These are phyloP conservation scores for Chunga burmeisteri DNA, from an alignment of 2,113 vertebrate genomes.

Conservation along the genomic window DNA sequence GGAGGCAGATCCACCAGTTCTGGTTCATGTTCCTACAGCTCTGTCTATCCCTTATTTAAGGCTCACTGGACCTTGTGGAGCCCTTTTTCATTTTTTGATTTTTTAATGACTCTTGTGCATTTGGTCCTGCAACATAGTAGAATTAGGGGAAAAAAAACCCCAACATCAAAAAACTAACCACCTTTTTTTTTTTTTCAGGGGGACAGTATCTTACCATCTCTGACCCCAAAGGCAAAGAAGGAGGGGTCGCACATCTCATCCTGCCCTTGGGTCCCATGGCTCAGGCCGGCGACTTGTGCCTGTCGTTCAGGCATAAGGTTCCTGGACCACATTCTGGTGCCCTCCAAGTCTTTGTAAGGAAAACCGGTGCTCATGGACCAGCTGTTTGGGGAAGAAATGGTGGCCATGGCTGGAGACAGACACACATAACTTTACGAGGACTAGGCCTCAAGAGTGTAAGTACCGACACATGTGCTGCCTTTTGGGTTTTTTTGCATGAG, in stretches of 20 bases:
- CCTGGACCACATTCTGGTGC: conserved; percentile 83
- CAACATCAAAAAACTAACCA: neutral
- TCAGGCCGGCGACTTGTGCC: conserved; percentile 83
- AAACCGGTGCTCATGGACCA: conserved; percentile 78
- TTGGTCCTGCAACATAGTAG: neutral
- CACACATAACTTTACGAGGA: conserved; percentile 85
- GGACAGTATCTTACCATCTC: conserved; percentile 88
- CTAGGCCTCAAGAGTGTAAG: conserved; percentile 87
- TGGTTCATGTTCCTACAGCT: neutral
- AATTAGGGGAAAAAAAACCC: neutral
- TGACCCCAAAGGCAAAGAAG: conserved; percentile 77
- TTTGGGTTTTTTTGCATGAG: neutral
- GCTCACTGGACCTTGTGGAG: neutral
- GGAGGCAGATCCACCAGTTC: neutral
- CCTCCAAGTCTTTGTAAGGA: conserved; percentile 91
- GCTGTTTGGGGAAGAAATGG: conserved; percentile 89
- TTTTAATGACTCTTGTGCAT: neutral
- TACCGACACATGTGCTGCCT: neutral
- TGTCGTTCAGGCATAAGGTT: conserved; percentile 91
- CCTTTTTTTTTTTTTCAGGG: conserved; percentile 72
- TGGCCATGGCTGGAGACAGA: conserved; percentile 89
- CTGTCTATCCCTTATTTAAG: neutral
- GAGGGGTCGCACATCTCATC: conserved; percentile 82
- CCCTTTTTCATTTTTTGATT: neutral
- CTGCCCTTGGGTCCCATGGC: conserved; percentile 78